A percentile compares a stretch with the other conserved stretches of the same genome.
These are phyloP conservation scores for Phengaris alcon DNA, from an alignment of 2,888 invertebrate genomes.

Conservation along the genomic window DNA sequence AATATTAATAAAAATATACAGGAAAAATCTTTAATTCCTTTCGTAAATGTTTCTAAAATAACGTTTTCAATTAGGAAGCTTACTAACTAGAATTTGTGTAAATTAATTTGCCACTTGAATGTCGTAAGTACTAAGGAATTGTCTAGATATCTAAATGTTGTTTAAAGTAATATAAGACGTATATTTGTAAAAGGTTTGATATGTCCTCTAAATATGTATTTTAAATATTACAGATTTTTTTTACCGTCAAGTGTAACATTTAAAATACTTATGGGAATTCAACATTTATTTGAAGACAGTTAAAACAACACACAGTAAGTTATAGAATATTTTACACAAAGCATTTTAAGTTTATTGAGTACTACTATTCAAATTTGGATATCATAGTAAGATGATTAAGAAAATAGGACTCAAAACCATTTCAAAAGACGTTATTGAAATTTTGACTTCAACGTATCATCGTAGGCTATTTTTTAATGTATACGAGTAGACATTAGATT, in stretches of 20 bases:
- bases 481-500: constrained; percentile 11
- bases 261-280: neutral
- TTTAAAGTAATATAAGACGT: neutral
- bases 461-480: neutral
- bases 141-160: constrained; percentile 21
- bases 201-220: neutral
- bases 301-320: neutral
- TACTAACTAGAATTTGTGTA: constrained; percentile 3
- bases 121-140: constrained; percentile 24
- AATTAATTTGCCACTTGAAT: constrained; percentile 14
- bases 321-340: constrained; percentile 22
- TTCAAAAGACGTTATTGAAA: neutral
- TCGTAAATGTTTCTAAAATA: constrained; percentile 21
- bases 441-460: neutral
- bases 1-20: constrained; percentile 23
- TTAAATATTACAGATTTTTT: neutral
- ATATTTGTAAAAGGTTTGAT: neutral
- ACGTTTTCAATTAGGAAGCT: constrained; percentile 19
- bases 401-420: neutral
- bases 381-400: neutral
- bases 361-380: neutral
- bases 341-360: neutral
- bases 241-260: neutral
- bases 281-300: neutral
- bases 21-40: constrained; percentile 16